Base-by-base conservation (phyloP, 2,888 invertebrate genomes). In the Dysmachus trigonus region DNA sequence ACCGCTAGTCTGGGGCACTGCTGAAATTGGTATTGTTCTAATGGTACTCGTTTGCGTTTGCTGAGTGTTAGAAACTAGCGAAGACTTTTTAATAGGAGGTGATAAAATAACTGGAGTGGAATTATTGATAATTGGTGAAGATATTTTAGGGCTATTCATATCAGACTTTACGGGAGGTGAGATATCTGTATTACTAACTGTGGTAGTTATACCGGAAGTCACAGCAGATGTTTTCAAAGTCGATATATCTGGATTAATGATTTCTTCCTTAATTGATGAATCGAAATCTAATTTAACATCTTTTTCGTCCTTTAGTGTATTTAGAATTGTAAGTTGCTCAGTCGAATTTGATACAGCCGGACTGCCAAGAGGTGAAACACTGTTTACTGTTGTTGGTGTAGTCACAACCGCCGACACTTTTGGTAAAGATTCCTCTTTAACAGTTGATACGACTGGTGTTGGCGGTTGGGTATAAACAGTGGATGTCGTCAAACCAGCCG, bases 401-500 rank as follows among this genome's bases (percentile, higher is more conserved):
- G 33, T 22, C 15, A 31, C 47, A 31, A 73, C 33, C 3, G 77
- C 71, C 27, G 85, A 30, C 31, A 83, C 41, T 47, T 88, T 88
- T 10, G 74, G 31, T 30, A 86, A 15, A 8, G 22, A 6, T 79
- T 88, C 88, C 2, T 89, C 89, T 73, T 89, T 89, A 10, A 86
- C 15, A 8, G 86, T 87, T 33, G 86, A n/a, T n/a, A 31, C 89
- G 71, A 88, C 90, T 1, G 92, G 91, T 1, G 93, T 92, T 10
- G 91, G 90, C 13, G 94, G 93, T 86, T 94, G 93, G 0, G 87
- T 88, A 89, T 92, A 93, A 4, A 92, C 89, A 6, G 92, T 91
- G 27, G 95, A 93, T 5, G 95, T 93, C 6, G 95, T 93, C 35
- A 97, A 92, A 13, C 96, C 96, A 85, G 95, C 96, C 10, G 97